Evolutionary conservation across 2,888 invertebrate species (phyloP), one percentile per base, ranked within the genome.

Genomic region (Bugula neritina): DNA sequence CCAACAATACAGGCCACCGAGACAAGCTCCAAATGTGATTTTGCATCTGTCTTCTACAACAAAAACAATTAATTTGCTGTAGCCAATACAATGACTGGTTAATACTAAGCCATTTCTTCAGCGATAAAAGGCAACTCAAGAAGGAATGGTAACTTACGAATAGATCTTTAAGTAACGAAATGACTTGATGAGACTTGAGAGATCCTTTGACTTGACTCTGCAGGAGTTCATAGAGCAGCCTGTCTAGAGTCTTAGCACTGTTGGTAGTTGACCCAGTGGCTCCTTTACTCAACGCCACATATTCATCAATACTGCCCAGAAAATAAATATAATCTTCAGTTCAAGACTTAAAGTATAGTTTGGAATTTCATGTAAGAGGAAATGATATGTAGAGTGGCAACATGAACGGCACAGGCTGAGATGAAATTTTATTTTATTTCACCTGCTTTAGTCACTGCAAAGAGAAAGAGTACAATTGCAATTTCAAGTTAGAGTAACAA

Each of bases 1-100:
- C 81, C 94, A 74, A 92, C 87, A 73, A 93, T 88, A 80, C 91
- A 90, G 74, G 93, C 88, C 73, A 93, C 89, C 85, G 95, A 95
- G 80, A 93, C 87, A 74, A 94, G 87, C 72, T 92, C 88, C 35
- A 92, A 92, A 74, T 92, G 90, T 79, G 94, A 87, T 80, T 92
- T 92, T 76, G 88, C 88, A 85, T 93, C 91, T 74, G 91, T 84
- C 73, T 86, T 85, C 92, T 93, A 84, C 69, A 88, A 87, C 75
- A 72, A 74, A 73, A 69, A 71, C 71, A 25, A 63, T 52, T 21
- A 52, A 52, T 10, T 52, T n/a, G n/a, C n/a, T n/a, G n/a, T n/a
- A n/a, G n/a, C n/a, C n/a, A n/a, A n/a, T n/a, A n/a, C n/a, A n/a
- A n/a, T n/a, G n/a, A n/a, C n/a, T n/a, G n/a, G n/a, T n/a, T n/a